Evolutionary conservation across 1,140 invertebrate genomes (phyloP).

Genomic region (Caenorhabditis remanei): DNA sequence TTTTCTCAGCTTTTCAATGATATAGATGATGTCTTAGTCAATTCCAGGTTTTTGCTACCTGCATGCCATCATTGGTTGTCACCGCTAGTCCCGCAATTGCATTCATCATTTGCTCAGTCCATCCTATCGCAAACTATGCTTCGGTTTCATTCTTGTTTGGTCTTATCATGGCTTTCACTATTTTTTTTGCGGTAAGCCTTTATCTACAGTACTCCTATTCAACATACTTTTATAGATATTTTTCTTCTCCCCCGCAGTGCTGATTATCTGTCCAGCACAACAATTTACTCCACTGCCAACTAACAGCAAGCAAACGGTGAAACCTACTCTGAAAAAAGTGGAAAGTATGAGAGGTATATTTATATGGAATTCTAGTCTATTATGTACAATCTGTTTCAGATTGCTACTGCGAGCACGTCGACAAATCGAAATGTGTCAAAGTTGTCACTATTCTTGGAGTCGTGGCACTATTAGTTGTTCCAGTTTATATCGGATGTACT

Average conservation of each 20-base stretch:
- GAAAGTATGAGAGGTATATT: constrained; percentile 7
- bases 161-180: constrained; percentile 6
- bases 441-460: not conserved
- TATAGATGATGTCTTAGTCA: too few species aligned
- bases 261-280: constrained; percentile 11
- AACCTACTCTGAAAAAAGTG: not conserved
- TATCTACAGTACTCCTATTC: not conserved
- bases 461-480: not conserved
- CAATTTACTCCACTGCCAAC: constrained; percentile 14
- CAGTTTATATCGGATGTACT: not conserved
- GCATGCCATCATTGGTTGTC: constrained; percentile 32
- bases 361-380: not conserved
- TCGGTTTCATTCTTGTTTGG: constrained; percentile 9
- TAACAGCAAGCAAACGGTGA: not conserved
- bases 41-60: constrained; percentile 22
- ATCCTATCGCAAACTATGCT: constrained; percentile 27
- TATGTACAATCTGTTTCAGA: not conserved
- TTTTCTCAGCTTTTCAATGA: too few species aligned
- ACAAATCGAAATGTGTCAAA: not conserved
- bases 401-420: not conserved
- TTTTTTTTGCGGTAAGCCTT: constrained; percentile 2
- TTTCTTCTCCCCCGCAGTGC: constrained; percentile 24
- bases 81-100: not conserved
- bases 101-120: not conserved
- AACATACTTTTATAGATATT: not conserved